A percentile compares a stretch with the other conserved stretches of the same genome.
Conservation (phyloP, 1,140 invertebrate species). For the Phymorhynchus buccinoides region DNA sequence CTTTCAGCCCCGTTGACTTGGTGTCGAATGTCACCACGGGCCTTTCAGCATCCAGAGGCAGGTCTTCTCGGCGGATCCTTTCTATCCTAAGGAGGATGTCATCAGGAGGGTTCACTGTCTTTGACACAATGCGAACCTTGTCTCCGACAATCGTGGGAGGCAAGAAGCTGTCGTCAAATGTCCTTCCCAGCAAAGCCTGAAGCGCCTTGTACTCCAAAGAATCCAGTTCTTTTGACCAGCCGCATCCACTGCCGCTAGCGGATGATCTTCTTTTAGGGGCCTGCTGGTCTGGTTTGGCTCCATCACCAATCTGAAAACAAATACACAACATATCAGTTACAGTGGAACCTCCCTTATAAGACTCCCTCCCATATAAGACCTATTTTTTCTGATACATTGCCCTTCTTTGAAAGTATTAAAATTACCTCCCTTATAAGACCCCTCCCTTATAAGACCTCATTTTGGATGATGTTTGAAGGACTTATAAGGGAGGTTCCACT, state of each 20-base stretch:
- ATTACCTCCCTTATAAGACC: too few species aligned
- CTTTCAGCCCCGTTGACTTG: background rate
- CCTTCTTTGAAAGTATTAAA: too few species aligned
- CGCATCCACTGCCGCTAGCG: background rate
- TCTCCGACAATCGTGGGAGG: background rate
- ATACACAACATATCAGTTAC: background rate
- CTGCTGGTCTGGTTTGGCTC: background rate
- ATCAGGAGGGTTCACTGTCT: background rate
- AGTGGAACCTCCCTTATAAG: too few species aligned
- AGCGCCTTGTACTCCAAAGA: conserved; percentile 1
- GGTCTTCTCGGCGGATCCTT: background rate
- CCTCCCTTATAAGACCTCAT: too few species aligned
- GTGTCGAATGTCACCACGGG: background rate
- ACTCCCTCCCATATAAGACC: too few species aligned
- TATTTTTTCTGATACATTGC: too few species aligned
- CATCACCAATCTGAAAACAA: background rate
- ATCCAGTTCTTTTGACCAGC: background rate
- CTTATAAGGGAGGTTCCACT: background rate
- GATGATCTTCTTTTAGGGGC: background rate
- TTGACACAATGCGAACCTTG: background rate
- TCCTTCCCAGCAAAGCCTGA: background rate
- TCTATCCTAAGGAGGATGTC: background rate
- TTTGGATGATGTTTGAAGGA: too few species aligned
- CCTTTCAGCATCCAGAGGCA: background rate
- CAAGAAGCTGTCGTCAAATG: background rate